Evolutionary conservation across 2,113 vertebrate species (phyloP).

Genomic region (Notothenia rossii): DNA sequence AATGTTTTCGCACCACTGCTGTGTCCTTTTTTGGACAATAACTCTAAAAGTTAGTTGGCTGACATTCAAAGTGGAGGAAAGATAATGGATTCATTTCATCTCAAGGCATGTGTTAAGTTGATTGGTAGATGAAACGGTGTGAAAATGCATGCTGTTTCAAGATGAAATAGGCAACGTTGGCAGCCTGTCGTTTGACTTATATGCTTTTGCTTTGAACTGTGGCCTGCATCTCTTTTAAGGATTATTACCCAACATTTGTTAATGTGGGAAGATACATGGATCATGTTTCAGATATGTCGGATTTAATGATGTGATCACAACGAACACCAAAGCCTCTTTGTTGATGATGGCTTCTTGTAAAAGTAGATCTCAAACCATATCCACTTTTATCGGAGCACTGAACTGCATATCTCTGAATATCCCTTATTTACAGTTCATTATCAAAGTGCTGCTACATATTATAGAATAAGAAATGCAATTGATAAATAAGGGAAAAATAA

Average conservation of each 20-base stretch:
- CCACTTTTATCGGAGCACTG: neutral
- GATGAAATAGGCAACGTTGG: constrained; percentile 64
- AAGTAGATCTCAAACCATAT: constrained; percentile 17
- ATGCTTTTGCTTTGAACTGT: constrained; percentile 54
- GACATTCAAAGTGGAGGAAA: constrained; percentile 77
- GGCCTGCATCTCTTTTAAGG: constrained; percentile 48
- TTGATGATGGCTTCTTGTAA: constrained; percentile 29
- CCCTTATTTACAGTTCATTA: neutral
- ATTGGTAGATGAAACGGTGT: constrained; percentile 73
- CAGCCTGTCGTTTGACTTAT: constrained; percentile 56
- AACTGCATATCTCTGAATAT: constrained; percentile 17
- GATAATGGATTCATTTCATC: constrained; percentile 78
- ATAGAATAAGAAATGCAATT: neutral
- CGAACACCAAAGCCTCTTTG: constrained; percentile 29
- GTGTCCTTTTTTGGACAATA: constrained; percentile 72
- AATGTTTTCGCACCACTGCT: constrained; percentile 73
- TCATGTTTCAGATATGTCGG: constrained; percentile 34
- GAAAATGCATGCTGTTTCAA: constrained; percentile 63
- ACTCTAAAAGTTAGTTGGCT: constrained; percentile 81
- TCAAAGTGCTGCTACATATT: neutral
- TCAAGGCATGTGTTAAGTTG: constrained; percentile 74
- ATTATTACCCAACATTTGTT: constrained; percentile 55
- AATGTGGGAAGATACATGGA: constrained; percentile 41
- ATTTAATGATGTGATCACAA: constrained; percentile 49
- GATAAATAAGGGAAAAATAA: neutral